These are phyloP conservation scores for Colletes collaris DNA, from an alignment of 2,888 invertebrate species.

Conservation along the genomic window DNA sequence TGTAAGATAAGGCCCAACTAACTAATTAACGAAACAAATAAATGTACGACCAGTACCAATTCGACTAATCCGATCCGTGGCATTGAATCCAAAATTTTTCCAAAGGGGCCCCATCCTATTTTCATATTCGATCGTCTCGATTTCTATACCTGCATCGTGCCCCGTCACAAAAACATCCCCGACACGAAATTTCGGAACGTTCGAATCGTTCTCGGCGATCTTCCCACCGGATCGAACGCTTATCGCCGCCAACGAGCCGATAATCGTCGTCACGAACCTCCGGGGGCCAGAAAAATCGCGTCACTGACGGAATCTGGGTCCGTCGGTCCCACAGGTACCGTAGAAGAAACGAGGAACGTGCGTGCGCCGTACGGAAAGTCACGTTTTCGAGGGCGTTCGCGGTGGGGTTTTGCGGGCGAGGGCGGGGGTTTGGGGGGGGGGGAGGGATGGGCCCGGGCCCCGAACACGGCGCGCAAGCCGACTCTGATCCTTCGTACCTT, in stretches of 20 bases:
- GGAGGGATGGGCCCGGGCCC: slow-evolving; percentile 25
- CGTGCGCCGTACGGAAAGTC: slow-evolving; percentile 41
- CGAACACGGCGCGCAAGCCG: slow-evolving; percentile 34
- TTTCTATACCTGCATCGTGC: no score
- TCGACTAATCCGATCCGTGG: no score
- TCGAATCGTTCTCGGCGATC: background rate
- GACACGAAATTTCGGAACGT: background rate
- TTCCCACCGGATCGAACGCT: no score
- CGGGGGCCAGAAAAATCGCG: background rate
- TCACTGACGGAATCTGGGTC: slow-evolving; percentile 1
- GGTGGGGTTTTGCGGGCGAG: background rate
- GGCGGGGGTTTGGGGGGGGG: slow-evolving; percentile 2
- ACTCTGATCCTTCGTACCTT: slow-evolving; percentile 68
- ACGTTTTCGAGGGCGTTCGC: slow-evolving; percentile 34
- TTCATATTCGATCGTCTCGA: no score
- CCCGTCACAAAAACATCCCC: no score
- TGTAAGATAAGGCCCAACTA: no score
- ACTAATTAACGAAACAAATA: no score
- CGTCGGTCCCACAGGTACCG: background rate
- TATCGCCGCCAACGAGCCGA: background rate
- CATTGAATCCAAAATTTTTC: no score
- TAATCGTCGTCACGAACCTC: background rate
- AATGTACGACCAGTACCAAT: no score
- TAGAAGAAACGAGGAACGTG: slow-evolving; percentile 18
- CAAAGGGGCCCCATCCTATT: no score